Conservation (phyloP, 30 jellyfish, hydroid and myxozoan species). For the Mastigias papua region DNA sequence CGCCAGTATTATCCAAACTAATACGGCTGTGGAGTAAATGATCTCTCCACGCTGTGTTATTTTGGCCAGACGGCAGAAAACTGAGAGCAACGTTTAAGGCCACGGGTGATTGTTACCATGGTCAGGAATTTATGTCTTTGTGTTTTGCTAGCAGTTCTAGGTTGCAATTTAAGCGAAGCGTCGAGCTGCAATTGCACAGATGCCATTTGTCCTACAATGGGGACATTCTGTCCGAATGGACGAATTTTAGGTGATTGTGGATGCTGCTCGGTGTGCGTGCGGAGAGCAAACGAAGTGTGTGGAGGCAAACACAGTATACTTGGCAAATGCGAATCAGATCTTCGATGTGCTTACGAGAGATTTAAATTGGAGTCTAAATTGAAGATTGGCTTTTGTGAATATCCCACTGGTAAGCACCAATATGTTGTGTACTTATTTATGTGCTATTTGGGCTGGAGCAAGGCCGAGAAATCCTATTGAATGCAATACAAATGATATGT, state of each 20-base stretch:
- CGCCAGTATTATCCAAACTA: not conserved
- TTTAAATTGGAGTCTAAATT: not conserved
- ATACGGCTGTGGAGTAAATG: not conserved
- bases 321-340: slow-evolving; percentile 40
- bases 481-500: too few relatives aligned
- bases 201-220: slow-evolving; percentile 12
- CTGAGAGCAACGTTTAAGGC: not conserved
- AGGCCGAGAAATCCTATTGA: not conserved
- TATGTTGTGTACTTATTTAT: not conserved
- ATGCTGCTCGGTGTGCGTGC: slow-evolving; percentile 53
- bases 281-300: slow-evolving; percentile 49
- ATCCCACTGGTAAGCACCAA: not conserved
- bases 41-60: not conserved
- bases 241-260: slow-evolving; percentile 38
- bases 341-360: slow-evolving; percentile 12
- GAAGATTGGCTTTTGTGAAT: slow-evolving; percentile 30
- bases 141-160: not conserved
- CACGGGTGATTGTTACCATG: not conserved
- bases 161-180: not conserved
- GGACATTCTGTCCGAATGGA: slow-evolving; percentile 2
- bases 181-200: slow-evolving; percentile 19
- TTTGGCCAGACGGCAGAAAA: not conserved
- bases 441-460: not conserved
- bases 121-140: not conserved
- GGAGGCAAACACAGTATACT: slow-evolving; percentile 35